These are phyloP conservation scores for Monodelphis domestica DNA, from an alignment of 2,797 vertebrate species.

Conservation along the genomic window DNA sequence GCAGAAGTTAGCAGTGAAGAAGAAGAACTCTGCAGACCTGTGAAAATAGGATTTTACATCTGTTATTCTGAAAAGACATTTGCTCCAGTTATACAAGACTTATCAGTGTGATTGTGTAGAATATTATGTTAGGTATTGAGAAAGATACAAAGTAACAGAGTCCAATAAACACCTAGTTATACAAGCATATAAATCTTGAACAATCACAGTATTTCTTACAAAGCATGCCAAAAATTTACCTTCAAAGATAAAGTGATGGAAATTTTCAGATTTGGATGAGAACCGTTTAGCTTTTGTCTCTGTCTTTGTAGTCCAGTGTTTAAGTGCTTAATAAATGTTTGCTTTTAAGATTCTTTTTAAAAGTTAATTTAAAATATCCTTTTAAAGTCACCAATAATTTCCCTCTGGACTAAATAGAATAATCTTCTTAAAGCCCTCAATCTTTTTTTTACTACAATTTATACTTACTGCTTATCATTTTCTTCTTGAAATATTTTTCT, in stretches of 20 bases:
- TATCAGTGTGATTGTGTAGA: neutral
- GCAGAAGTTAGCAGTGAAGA: conserved; percentile 32
- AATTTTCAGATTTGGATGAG: neutral
- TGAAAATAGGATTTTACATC: conserved; percentile 15
- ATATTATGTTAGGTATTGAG: neutral
- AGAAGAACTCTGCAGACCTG: conserved; percentile 26
- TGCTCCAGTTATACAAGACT: conserved; percentile 15
- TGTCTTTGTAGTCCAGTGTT: too few relatives aligned
- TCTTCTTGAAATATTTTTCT: neutral
- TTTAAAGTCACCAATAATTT: conserved; percentile 12
- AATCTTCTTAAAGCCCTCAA: conserved; percentile 23
- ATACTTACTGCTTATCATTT: conserved; percentile 14
- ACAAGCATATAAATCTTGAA: neutral
- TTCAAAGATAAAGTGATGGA: neutral
- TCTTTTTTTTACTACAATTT: conserved; percentile 8
- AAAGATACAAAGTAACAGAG: neutral
- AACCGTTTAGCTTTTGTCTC: neutral
- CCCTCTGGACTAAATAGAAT: conserved; percentile 28
- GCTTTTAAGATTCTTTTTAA: neutral
- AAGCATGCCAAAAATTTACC: too few relatives aligned
- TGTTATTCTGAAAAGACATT: neutral
- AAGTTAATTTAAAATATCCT: too few relatives aligned
- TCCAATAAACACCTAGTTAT: neutral
- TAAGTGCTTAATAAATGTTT: neutral
- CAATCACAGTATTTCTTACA: neutral